phyloP scores from a whole-genome alignment of 2,888 invertebrate genomes.

The Ganaspis brasiliensis region DNA sequence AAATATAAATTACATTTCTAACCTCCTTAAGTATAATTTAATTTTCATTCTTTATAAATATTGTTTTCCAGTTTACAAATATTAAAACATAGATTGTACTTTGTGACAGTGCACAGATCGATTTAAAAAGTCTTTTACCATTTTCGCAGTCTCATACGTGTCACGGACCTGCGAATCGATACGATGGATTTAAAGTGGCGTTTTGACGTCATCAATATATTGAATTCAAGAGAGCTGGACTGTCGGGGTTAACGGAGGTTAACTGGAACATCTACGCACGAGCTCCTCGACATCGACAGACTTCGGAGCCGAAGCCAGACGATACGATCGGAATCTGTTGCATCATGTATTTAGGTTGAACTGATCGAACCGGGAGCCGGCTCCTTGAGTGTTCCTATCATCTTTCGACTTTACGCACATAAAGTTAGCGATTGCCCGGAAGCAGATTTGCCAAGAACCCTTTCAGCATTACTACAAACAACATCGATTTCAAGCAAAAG shows the following conservation, averaged over 20 bases:
- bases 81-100: neutral
- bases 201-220: conserved; percentile 78
- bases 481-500: conserved; percentile 12
- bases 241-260: conserved; percentile 74
- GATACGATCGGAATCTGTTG: conserved; percentile 64
- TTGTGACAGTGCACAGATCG: neutral
- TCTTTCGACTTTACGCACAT: conserved; percentile 45
- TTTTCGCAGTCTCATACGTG: neutral
- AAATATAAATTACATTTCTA: no score
- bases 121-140: conserved; percentile 11
- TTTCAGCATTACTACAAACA: conserved; percentile 20
- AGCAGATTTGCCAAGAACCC: conserved; percentile 31
- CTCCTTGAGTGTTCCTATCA: conserved; percentile 44
- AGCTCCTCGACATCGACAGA: conserved; percentile 58
- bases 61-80: no score
- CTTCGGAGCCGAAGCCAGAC: conserved; percentile 46
- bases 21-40: no score
- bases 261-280: conserved; percentile 69
- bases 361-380: conserved; percentile 49
- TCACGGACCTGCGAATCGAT: conserved; percentile 54
- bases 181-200: conserved; percentile 63
- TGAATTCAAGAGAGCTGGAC: conserved; percentile 70
- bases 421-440: conserved; percentile 23
- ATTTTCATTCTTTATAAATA: no score
- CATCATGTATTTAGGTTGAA: conserved; percentile 63